Conservation (phyloP, 2,797 vertebrate species). For the Cossypha polioptera region DNA sequence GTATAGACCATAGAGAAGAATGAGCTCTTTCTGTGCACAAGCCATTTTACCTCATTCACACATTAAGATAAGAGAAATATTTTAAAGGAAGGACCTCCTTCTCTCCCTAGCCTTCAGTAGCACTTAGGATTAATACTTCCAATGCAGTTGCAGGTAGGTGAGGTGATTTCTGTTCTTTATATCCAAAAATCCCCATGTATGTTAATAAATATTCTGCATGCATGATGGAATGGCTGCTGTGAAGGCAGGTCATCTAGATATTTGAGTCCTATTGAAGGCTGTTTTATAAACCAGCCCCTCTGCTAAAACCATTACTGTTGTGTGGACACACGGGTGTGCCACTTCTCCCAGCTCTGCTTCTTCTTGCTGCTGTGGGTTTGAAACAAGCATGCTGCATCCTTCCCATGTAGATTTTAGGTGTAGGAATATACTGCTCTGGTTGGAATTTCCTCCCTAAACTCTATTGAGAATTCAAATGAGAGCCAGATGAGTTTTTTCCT, state of each 20-base stretch:
- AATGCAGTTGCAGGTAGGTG: neutral
- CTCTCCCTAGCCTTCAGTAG: neutral
- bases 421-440: constrained; percentile 58
- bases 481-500: constrained; percentile 65
- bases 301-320: neutral
- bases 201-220: neutral
- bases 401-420: constrained; percentile 49
- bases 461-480: constrained; percentile 69
- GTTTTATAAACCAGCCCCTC: neutral
- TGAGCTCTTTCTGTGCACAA: neutral
- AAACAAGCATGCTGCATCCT: neutral
- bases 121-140: neutral
- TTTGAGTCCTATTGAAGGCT: neutral
- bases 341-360: neutral
- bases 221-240: neutral
- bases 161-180: neutral
- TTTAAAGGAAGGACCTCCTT: neutral
- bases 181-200: neutral
- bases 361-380: constrained; percentile 35
- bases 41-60: neutral
- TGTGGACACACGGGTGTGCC: neutral
- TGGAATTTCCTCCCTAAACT: constrained; percentile 72
- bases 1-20: neutral
- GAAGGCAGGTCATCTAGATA: neutral
- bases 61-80: neutral